phyloP scores from a whole-genome alignment of 2,797 vertebrate genomes.

The Lacerta agilis region DNA sequence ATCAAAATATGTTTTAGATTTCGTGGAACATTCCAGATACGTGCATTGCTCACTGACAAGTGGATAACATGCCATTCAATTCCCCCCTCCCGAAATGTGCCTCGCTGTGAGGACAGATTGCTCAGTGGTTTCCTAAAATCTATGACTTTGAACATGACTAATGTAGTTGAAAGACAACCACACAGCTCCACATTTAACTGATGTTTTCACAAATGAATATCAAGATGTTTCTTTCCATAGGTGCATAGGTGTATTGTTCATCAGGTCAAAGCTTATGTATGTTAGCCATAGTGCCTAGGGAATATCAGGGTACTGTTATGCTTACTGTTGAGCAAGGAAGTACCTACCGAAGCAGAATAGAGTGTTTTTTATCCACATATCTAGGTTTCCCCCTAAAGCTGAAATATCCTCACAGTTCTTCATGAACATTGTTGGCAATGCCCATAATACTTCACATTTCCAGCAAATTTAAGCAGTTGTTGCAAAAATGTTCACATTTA shows the following conservation, averaged over 20 bases:
- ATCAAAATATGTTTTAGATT: constrained; percentile 38
- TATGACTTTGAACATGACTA: constrained; percentile 54
- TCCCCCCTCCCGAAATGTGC: constrained; percentile 35
- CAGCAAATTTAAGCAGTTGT: not conserved
- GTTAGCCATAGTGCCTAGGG: constrained; percentile 23
- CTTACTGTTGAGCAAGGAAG: constrained; percentile 29
- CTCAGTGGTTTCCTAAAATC: constrained; percentile 35
- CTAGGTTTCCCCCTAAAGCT: not conserved
- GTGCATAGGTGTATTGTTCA: constrained; percentile 4
- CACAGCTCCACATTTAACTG: constrained; percentile 49
- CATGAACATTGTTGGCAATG: not conserved
- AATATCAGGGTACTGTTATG: not conserved
- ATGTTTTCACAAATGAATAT: constrained; percentile 21
- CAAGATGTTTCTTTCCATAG: constrained; percentile 21
- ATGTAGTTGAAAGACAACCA: constrained; percentile 47
- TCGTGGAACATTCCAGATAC: constrained; percentile 32
- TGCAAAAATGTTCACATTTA: not conserved
- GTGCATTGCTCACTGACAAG: constrained; percentile 18
- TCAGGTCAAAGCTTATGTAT: rapidly evolving
- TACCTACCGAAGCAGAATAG: constrained; percentile 19
- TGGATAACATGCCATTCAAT: not conserved
- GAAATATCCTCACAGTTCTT: not conserved
- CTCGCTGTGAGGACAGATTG: constrained; percentile 32
- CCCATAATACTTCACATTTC: not conserved
- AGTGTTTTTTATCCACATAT: constrained; percentile 9